phyloP scores from a whole-genome alignment of 2,888 invertebrate genomes.

The Drosophila kuntzei region DNA sequence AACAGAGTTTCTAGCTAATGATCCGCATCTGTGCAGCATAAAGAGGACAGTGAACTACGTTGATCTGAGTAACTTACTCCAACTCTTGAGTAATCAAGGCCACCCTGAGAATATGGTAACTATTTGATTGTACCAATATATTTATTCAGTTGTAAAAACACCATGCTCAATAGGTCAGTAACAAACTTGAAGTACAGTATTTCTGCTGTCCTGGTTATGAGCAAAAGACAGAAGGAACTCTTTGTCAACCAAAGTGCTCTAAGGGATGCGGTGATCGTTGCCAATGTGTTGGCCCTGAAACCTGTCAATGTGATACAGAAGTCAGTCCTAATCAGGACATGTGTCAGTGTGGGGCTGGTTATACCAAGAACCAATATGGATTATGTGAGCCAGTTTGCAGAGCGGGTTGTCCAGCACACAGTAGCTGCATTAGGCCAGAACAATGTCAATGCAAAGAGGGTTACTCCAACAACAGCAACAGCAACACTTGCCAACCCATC shows the following conservation, averaged over 20 bases:
- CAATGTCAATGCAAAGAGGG: conserved; percentile 27
- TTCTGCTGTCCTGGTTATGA: conserved; percentile 38
- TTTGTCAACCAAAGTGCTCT: conserved; percentile 16
- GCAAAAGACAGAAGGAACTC: not conserved
- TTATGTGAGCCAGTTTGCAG: conserved; percentile 39
- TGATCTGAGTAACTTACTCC: not conserved
- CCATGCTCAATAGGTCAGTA: not conserved
- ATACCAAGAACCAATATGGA: conserved; percentile 1
- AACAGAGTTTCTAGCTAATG: not conserved
- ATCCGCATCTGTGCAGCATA: conserved; percentile 26
- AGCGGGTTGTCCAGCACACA: conserved; percentile 32
- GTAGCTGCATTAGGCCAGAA: conserved; percentile 13
- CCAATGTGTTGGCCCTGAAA: not conserved
- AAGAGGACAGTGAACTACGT: not conserved
- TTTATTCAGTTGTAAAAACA: not conserved
- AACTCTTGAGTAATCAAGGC: not conserved
- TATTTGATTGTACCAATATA: not conserved
- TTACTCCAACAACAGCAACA: not conserved
- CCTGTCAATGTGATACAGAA: not conserved
- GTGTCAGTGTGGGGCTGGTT: conserved; percentile 13
- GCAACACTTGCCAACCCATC: conserved; percentile 12
- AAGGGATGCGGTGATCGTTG: not conserved
- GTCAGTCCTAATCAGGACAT: not conserved
- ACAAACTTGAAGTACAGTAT: not conserved
- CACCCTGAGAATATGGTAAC: not conserved